Conservation (phyloP, 2,888 invertebrate genomes). For the Drosophila vallismaia region DNA sequence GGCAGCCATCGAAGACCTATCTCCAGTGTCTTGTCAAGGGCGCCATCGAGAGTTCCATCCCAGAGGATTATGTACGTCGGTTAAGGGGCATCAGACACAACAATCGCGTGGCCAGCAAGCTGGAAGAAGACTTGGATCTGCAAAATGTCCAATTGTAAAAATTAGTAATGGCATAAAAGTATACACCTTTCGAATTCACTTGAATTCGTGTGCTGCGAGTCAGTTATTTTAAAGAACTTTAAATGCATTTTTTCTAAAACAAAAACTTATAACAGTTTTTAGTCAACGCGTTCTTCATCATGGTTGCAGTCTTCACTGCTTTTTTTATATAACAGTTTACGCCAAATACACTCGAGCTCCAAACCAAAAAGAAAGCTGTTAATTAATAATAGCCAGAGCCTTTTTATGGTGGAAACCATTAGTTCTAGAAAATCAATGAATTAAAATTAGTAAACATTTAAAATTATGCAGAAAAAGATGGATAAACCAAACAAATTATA, state of each 20-base stretch:
- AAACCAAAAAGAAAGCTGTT: too few species aligned
- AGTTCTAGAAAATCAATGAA: too few species aligned
- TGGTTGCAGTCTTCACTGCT: background rate
- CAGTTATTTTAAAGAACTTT: background rate
- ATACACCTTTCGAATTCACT: background rate
- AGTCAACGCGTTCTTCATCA: background rate
- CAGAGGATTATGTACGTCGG: conserved; percentile 88
- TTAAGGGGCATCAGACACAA: conserved; percentile 90
- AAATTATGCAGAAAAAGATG: too few species aligned
- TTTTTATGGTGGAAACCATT: too few species aligned
- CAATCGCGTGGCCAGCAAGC: conserved; percentile 86
- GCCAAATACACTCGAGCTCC: too few species aligned
- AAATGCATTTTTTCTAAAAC: background rate
- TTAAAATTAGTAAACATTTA: too few species aligned
- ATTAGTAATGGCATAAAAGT: background rate
- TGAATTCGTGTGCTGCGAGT: background rate
- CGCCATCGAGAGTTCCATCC: conserved; percentile 85
- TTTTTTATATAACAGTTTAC: too few species aligned
- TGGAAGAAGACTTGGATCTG: conserved; percentile 83
- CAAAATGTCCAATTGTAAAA: conserved; percentile 55
- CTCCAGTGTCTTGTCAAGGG: conserved; percentile 83
- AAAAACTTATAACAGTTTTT: background rate
- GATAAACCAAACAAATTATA: too few species aligned
- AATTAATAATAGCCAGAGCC: too few species aligned
- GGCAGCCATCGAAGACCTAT: conserved; percentile 92